A percentile compares a stretch with the other conserved stretches of the same genome.
phyloP scores from a whole-genome alignment of 1,140 invertebrate species.

The Maconellicoccus hirsutus region DNA sequence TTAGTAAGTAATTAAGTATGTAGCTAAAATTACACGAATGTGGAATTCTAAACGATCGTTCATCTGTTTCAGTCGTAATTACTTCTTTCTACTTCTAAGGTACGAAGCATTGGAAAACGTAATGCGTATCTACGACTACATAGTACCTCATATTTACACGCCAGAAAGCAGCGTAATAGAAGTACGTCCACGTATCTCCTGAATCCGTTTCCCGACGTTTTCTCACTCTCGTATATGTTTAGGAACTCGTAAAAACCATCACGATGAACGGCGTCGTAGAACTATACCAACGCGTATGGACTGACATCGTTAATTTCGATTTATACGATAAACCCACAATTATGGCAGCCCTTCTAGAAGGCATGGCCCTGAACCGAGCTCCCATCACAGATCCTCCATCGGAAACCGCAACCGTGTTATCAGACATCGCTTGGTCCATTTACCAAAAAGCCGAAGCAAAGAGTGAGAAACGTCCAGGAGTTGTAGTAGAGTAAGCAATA shows the following conservation, averaged over 20 bases:
- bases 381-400: background rate
- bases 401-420: background rate
- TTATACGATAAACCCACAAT: slow-evolving; percentile 30
- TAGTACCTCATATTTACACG: slow-evolving; percentile 69
- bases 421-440: background rate
- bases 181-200: slow-evolving; percentile 49
- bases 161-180: slow-evolving; percentile 47
- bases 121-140: slow-evolving; percentile 52
- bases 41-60: slow-evolving; percentile 11
- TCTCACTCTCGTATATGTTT: slow-evolving; percentile 31
- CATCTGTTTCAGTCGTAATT: slow-evolving; percentile 37
- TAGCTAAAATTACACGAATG: background rate
- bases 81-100: slow-evolving; percentile 46
- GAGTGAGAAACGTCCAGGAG: slow-evolving; percentile 16
- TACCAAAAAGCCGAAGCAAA: background rate
- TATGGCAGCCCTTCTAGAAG: slow-evolving; percentile 18
- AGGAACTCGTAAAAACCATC: background rate
- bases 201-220: slow-evolving; percentile 24
- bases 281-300: slow-evolving; percentile 61
- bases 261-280: slow-evolving; percentile 36
- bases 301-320: slow-evolving; percentile 60
- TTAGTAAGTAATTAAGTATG: slow-evolving; percentile 41
- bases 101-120: slow-evolving; percentile 61
- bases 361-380: slow-evolving; percentile 23
- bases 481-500: slow-evolving; percentile 25